These are phyloP conservation scores for Aviceda subcristata DNA, from an alignment of 2,113 vertebrate genomes.

Conservation along the genomic window DNA sequence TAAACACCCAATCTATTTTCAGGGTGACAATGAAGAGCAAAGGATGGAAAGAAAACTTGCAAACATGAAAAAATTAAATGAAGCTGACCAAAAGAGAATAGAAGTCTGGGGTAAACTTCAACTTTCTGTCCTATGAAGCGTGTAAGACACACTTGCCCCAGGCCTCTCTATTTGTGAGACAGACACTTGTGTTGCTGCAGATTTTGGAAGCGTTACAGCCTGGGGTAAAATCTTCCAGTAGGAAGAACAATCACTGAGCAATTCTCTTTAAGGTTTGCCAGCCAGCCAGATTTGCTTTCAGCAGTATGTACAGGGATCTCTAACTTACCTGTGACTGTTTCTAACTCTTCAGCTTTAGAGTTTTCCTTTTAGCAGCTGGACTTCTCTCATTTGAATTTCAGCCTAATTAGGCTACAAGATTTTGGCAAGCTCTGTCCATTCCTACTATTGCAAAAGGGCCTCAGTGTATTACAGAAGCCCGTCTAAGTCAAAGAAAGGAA, in stretches of 20 bases:
- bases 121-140: neutral
- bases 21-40: neutral
- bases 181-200: neutral
- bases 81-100: neutral
- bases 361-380: constrained; percentile 22
- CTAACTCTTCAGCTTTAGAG: neutral
- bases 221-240: neutral
- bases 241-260: neutral
- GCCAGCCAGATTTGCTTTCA: neutral
- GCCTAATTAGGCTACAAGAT: neutral
- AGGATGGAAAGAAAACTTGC: neutral
- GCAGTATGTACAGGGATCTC: neutral
- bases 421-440: constrained; percentile 18
- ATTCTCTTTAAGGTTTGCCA: neutral
- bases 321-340: neutral
- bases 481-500: neutral
- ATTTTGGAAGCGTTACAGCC: neutral
- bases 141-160: neutral
- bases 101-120: neutral
- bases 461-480: neutral
- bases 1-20: neutral
- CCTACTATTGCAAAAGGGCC: neutral
- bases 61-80: neutral
- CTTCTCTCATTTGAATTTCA: constrained; percentile 18
- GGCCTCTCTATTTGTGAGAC: neutral